Conservation (phyloP, 2,113 vertebrate species). For the Chaenogobius annularis region DNA sequence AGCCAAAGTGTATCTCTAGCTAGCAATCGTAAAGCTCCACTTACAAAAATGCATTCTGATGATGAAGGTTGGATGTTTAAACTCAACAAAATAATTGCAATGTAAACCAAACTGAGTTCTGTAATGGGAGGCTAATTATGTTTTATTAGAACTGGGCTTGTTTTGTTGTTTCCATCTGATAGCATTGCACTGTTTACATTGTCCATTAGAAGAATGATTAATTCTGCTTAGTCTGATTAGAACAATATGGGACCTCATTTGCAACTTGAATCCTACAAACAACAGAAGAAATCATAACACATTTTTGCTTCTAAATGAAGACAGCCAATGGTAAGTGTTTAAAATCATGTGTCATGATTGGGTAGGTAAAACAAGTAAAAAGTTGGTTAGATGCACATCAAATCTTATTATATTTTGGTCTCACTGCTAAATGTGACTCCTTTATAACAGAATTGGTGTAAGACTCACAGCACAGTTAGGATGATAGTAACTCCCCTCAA, state of each 20-base stretch:
- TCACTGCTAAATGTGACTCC: too few species aligned
- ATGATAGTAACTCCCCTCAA: too few species aligned
- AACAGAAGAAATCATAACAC: too few species aligned
- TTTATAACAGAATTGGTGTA: too few species aligned
- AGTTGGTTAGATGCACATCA: too few species aligned
- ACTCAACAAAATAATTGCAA: neutral
- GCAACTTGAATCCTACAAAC: too few species aligned
- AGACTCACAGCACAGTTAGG: too few species aligned
- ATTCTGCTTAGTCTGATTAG: neutral
- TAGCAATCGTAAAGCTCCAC: constrained; percentile 12
- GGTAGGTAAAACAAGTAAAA: too few species aligned
- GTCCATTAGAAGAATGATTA: neutral
- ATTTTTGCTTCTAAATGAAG: too few species aligned
- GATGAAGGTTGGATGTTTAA: constrained; percentile 1
- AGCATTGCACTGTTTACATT: constrained; percentile 10
- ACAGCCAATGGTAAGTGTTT: too few species aligned
- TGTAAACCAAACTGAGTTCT: neutral
- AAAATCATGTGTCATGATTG: too few species aligned
- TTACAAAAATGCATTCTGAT: constrained; percentile 4
- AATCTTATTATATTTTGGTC: too few species aligned
- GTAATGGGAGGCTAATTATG: constrained; percentile 25
- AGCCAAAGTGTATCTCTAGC: constrained; percentile 24
- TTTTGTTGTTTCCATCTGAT: constrained; percentile 22
- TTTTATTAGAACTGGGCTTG: constrained; percentile 8
- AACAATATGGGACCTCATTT: neutral